These are phyloP conservation scores for Hylaeus anthracinus DNA, from an alignment of 1,140 invertebrate species.

Conservation along the genomic window DNA sequence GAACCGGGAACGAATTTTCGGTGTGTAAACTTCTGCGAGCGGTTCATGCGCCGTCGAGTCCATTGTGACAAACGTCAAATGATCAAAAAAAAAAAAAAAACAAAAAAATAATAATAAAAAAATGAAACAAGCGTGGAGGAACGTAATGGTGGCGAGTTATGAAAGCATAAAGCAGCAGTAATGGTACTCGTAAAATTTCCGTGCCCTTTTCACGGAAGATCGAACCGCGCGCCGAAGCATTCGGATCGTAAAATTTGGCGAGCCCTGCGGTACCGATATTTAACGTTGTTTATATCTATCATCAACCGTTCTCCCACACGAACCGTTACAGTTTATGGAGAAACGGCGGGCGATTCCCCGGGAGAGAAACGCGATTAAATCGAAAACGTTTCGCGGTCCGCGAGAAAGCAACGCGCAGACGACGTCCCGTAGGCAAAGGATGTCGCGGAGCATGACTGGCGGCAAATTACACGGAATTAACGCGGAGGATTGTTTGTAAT, in stretches of 20 bases:
- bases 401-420: slow-evolving; percentile 33
- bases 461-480: slow-evolving; percentile 71
- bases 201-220: background rate
- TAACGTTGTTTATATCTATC: slow-evolving; percentile 2
- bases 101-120: too few relatives aligned
- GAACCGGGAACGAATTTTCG: background rate
- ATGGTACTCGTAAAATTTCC: background rate
- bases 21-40: background rate
- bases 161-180: background rate
- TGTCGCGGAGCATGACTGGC: slow-evolving; percentile 52
- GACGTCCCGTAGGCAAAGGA: slow-evolving; percentile 32
- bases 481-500: slow-evolving; percentile 69
- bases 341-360: background rate
- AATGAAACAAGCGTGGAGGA: background rate
- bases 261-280: background rate
- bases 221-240: slow-evolving; percentile 1
- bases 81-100: too few relatives aligned
- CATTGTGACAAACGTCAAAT: too few relatives aligned
- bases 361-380: slow-evolving; percentile 41
- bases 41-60: too few relatives aligned
- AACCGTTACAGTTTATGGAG: background rate
- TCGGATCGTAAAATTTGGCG: background rate
- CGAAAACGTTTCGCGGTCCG: slow-evolving; percentile 10
- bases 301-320: too few relatives aligned
- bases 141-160: background rate